Conservation (phyloP, 2,888 invertebrate genomes). For the Pinctada fucata region DNA sequence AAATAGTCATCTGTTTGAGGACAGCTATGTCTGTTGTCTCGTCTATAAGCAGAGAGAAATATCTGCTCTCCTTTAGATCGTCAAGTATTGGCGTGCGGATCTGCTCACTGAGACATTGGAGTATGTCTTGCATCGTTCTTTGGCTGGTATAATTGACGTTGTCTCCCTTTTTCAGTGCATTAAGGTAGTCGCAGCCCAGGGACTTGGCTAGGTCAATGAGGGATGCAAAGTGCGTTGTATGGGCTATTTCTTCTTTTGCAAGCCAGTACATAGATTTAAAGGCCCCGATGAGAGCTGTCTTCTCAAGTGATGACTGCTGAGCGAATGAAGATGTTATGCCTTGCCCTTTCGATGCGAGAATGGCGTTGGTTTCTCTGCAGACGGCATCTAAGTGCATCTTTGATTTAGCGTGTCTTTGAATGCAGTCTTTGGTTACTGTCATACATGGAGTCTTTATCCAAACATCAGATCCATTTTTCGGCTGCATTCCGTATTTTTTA, state of each 20-base stretch:
- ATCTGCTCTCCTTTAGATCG: slow-evolving; percentile 17
- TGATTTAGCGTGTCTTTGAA: slow-evolving; percentile 6
- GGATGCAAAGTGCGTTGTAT: slow-evolving; percentile 19
- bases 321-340: not conserved
- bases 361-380: not conserved
- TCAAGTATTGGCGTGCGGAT: slow-evolving; percentile 15
- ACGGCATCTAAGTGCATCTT: slow-evolving; percentile 9
- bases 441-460: slow-evolving; percentile 14
- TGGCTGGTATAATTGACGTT: slow-evolving; percentile 39
- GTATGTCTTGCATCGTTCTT: slow-evolving; percentile 31
- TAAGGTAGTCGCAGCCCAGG: slow-evolving; percentile 26
- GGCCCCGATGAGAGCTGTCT: slow-evolving; percentile 18
- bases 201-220: slow-evolving; percentile 23
- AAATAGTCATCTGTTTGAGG: slow-evolving; percentile 31
- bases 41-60: slow-evolving; percentile 37
- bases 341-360: not conserved
- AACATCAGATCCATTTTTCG: slow-evolving; percentile 6
- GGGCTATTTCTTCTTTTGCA: slow-evolving; percentile 33
- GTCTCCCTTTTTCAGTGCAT: slow-evolving; percentile 30
- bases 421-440: not conserved
- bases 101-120: slow-evolving; percentile 2
- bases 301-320: slow-evolving; percentile 1
- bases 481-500: slow-evolving; percentile 1
- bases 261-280: slow-evolving; percentile 23
- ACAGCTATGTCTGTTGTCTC: slow-evolving; percentile 43